These are phyloP conservation scores for Ariopsis seemanni DNA, from an alignment of 2,113 vertebrate species.

Conservation along the genomic window DNA sequence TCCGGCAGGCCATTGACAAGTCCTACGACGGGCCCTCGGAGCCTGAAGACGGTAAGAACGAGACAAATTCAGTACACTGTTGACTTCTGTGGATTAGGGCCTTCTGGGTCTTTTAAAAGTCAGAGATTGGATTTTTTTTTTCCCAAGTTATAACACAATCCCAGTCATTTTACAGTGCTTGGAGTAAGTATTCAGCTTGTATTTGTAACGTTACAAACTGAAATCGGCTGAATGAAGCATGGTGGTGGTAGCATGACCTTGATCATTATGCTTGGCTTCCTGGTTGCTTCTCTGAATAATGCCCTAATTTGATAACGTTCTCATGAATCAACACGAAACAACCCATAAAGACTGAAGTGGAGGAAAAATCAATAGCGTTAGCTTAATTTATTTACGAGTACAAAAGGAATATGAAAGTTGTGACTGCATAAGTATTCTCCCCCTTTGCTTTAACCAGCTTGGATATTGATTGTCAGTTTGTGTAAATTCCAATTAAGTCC, in stretches of 20 bases:
- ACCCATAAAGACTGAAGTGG: neutral
- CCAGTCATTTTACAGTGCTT: neutral
- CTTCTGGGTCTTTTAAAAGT: neutral
- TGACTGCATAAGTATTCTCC: neutral
- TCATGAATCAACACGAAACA: neutral
- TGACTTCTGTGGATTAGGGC: neutral
- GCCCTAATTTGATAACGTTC: neutral
- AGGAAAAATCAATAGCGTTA: neutral
- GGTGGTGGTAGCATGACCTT: neutral
- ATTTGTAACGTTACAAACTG: neutral
- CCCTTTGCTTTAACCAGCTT: too few species aligned
- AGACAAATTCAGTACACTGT: neutral
- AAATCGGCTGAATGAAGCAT: neutral
- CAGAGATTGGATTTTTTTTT: neutral
- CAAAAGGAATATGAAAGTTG: neutral
- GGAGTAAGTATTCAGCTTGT: too few species aligned
- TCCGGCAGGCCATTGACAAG: constrained; percentile 90
- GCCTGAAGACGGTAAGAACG: constrained; percentile 78
- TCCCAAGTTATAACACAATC: neutral
- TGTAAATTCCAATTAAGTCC: too few species aligned
- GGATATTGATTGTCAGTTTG: neutral
- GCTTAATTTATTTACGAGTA: neutral
- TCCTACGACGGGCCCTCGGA: constrained; percentile 90
- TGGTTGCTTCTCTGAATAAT: neutral
- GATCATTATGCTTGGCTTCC: neutral